Conservation (phyloP, 1,140 invertebrate species). For the Euura saliciscinereae region DNA sequence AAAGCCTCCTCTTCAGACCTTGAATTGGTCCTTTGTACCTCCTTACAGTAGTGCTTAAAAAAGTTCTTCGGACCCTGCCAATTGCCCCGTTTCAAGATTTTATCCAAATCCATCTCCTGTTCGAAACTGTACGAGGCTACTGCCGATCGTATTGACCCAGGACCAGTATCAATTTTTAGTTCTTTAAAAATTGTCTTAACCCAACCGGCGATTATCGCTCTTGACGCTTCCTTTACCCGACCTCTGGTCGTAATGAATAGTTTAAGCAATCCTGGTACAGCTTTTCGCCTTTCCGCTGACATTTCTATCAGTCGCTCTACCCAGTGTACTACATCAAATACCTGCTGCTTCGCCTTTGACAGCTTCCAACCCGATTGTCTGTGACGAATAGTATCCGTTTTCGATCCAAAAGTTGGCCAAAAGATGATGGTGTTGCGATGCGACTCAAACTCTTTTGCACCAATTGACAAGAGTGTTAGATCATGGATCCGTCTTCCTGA, state of each 20-base stretch:
- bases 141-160: slow-evolving; percentile 29
- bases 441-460: slow-evolving; percentile 15
- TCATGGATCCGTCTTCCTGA: slow-evolving; percentile 47
- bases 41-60: slow-evolving; percentile 31
- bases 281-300: slow-evolving; percentile 10
- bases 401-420: slow-evolving; percentile 44
- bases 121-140: slow-evolving; percentile 29
- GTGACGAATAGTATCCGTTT: slow-evolving; percentile 37
- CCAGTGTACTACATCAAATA: slow-evolving; percentile 17
- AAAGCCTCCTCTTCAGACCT: neutral
- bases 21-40: neutral
- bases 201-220: slow-evolving; percentile 43
- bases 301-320: slow-evolving; percentile 8
- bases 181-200: slow-evolving; percentile 31
- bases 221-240: slow-evolving; percentile 33
- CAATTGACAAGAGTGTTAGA: slow-evolving; percentile 39
- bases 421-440: slow-evolving; percentile 25
- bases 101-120: slow-evolving; percentile 27
- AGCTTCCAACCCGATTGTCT: slow-evolving; percentile 45
- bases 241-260: slow-evolving; percentile 30
- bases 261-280: neutral
- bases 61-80: slow-evolving; percentile 28
- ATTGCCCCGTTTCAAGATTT: slow-evolving; percentile 26
- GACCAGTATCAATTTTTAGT: slow-evolving; percentile 34
- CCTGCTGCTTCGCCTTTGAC: slow-evolving; percentile 14